Evolutionary conservation across 2,113 vertebrate genomes (phyloP), one percentile per base, ranked within the genome.

Genomic region (Argyrosomus japonicus): DNA sequence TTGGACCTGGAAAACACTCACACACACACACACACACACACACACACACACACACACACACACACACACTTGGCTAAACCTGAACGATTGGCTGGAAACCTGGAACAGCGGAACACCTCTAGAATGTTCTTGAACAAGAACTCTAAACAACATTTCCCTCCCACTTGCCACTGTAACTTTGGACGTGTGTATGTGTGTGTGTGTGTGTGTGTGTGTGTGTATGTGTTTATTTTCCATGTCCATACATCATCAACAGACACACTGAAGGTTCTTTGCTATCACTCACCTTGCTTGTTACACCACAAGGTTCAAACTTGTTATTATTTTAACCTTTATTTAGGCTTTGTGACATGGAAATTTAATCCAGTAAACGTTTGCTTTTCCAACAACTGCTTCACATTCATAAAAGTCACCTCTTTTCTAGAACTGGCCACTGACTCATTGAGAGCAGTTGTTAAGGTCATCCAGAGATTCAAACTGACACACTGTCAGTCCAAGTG

Each of bases 81-180:
- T 69, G 68, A 74, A 72, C 2, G 32, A 72, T n/a, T 87, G 74
- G 67, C 76, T 87, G 87, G 75, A 85, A 84, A 84, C 70, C 70
- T 79, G 82, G 80, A 90, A 64, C 65, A 65, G 56, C 19, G 15
- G 47, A 80, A 72, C 79, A 82, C 58, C 79, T 82, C 57, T 45
- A 69, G 32, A 83, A 84, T 73, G 79, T 84, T 86, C 72, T 76
- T 18, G 63, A 71, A 73, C 25, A 64, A 68, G 56, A 83, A 81
- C 56, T 32, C 68, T 48, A 63, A 68, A 70, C 76, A 85, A 51
- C 21, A 25, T 67, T 47, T 79, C 32, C 56, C 72, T 62, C 63
- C 60, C 47, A 73, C 83, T 25, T 57, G 57, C 61, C 14, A 15
- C 63, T 48, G 43, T 51, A 67, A 63, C 58, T 32, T 23, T 4